Evolutionary conservation across 2,797 vertebrate genomes (phyloP), one percentile per base, ranked within the genome.

Genomic region (Neopelma chrysocephalum): DNA sequence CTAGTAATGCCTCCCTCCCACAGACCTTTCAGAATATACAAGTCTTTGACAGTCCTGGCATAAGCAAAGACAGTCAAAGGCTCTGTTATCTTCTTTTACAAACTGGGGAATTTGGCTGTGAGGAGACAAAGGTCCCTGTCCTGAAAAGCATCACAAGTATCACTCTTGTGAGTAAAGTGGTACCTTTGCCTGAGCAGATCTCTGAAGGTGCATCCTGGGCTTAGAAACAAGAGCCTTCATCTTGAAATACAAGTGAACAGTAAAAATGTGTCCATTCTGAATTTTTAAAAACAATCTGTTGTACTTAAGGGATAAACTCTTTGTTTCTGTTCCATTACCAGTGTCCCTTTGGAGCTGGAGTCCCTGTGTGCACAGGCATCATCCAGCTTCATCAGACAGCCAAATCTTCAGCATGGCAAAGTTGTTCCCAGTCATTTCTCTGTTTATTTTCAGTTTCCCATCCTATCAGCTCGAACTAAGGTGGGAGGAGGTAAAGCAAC

Each of bases 401-500:
- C n/a, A 66, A 53, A 57, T 42, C 70, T 42, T 48, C 29, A 60
- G 25, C 1, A 0, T 60, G 58, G 54, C 19, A 26, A 48, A 62
- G 68, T 51, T 68, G 27, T 70, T 86, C n/a, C 20, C 61, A 50
- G 60, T 87, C 36, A 31, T 61, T 76, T 89, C 40, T 85, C 51
- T 84, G 29, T 72, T 94, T 78, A 22, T 78, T 84, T 94, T 62
- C 17, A 0, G 4, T 60, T 76, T 48, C 80, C 68, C 51, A 43
- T 72, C 77, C 82, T 79, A 61, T 96, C 93, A 58, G 58, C 80
- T 85, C 29, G 10, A 69, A 45, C 69, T 83, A 91, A 90, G 75
- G 68, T 83, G 90, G 92, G 95, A 97, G 87, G 76, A 97, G 92
- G 93, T 75, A 91, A 96, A 97, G 93, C 96, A 96, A 97, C 56